Percentiles rank a stretch among this genome's conserved stretches.
Evolutionary conservation across 37 sponge, comb jelly and placozoan species (phyloP).

Genomic region (Spongia lamella): DNA sequence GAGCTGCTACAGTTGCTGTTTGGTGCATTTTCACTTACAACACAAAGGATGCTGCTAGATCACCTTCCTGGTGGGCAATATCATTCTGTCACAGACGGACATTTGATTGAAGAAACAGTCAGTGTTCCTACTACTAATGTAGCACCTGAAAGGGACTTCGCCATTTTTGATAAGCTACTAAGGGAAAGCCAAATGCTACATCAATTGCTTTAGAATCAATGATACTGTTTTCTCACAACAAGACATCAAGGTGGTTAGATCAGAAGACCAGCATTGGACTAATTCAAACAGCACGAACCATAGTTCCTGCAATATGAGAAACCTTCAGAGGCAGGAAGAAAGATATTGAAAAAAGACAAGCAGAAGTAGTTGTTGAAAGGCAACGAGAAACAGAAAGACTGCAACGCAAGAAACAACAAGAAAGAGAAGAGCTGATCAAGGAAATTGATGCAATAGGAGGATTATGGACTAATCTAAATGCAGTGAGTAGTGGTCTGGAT

Average conservation of each 20-base stretch:
- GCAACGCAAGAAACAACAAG: not conserved
- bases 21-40: not conserved
- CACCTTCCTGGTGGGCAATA: slow-evolving; percentile 12
- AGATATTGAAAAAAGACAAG: not conserved
- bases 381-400: not conserved
- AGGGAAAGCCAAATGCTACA: slow-evolving; percentile 25
- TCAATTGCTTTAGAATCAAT: slow-evolving; percentile 3
- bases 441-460: not conserved
- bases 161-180: not conserved
- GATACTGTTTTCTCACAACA: slow-evolving; percentile 21
- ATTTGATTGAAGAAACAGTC: slow-evolving; percentile 1
- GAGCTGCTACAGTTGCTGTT: slow-evolving; percentile 17
- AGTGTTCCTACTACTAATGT: slow-evolving; percentile 33
- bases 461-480: not conserved
- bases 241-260: not conserved
- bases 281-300: not conserved
- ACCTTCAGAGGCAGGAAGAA: not conserved
- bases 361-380: not conserved
- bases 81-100: not conserved
- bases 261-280: slow-evolving; percentile 7
- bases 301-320: not conserved
- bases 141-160: slow-evolving; percentile 11
- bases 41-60: slow-evolving; percentile 6
- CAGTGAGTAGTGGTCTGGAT: not conserved
- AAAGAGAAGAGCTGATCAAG: not conserved